Conservation (phyloP, 2,797 vertebrate genomes). For the Melopsittacus undulatus region DNA sequence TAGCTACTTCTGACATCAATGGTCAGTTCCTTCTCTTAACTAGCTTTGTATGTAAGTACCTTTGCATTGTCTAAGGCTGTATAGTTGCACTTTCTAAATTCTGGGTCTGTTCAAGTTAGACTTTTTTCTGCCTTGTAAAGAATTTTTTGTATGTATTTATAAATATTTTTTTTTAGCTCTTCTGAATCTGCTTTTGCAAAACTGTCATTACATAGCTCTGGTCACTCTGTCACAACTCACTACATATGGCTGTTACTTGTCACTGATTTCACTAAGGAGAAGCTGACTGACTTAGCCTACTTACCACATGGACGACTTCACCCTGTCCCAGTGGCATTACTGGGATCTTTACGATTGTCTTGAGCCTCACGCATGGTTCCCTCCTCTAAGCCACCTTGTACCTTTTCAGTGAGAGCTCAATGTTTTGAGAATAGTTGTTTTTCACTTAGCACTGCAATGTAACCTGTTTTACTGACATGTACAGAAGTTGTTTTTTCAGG, state of each 20-base stretch:
- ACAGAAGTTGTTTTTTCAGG: not conserved
- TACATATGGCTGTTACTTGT: not conserved
- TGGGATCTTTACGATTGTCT: not conserved
- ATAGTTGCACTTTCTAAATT: not conserved
- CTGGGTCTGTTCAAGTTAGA: not conserved
- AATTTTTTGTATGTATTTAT: not conserved
- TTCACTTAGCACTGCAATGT: not conserved
- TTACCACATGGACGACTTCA: not conserved
- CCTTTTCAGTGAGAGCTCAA: not conserved
- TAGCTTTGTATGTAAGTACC: not conserved
- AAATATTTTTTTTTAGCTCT: not conserved
- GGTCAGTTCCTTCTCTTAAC: not conserved
- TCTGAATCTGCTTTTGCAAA: not conserved
- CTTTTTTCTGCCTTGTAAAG: not conserved
- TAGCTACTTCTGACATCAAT: not conserved
- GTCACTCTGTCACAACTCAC: not conserved
- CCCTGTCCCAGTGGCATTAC: fast-evolving
- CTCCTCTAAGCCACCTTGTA: not conserved
- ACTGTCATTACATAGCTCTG: not conserved
- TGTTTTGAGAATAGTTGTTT: not conserved
- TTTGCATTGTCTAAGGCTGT: not conserved
- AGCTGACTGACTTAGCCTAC: not conserved
- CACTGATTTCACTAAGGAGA: not conserved
- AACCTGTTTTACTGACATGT: not conserved
- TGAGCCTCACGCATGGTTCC: not conserved